Conservation (phyloP, 35 echinoderm and acorn worm species). For the Ophioderma brevispina region DNA sequence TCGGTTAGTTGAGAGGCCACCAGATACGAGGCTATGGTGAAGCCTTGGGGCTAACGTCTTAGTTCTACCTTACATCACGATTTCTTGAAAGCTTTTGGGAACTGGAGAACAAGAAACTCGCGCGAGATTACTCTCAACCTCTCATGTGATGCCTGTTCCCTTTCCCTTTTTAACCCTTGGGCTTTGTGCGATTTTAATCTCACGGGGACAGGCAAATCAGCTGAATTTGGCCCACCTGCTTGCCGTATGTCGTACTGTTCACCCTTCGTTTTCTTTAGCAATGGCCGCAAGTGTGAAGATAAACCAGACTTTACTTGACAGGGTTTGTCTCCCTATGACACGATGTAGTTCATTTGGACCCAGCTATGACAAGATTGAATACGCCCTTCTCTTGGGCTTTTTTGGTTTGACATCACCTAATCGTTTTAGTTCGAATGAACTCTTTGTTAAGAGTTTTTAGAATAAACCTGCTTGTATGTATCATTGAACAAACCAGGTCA, state of each 20-base stretch:
- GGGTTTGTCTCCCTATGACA: not conserved
- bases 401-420: not conserved
- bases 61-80: slow-evolving; percentile 1
- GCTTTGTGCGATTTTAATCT: not conserved
- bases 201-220: not conserved
- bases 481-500: not conserved
- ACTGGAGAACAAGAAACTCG: not conserved
- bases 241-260: not conserved
- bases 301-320: not conserved
- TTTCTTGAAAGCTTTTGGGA: slow-evolving; percentile 8
- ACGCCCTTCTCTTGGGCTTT: not conserved
- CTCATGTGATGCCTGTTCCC: not conserved
- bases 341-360: slow-evolving; percentile 8
- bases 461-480: not conserved
- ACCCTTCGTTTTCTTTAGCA: slow-evolving; percentile 9
- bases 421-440: not conserved
- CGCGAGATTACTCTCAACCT: not conserved
- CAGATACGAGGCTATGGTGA: not conserved
- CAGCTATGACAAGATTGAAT: not conserved
- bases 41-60: not conserved
- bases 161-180: not conserved
- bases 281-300: not conserved
- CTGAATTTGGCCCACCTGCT: not conserved
- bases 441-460: not conserved
- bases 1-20: slow-evolving; percentile 3